phyloP scores from a whole-genome alignment of 92 coral and sea anemone species.

The Epizoanthus scotinus region DNA sequence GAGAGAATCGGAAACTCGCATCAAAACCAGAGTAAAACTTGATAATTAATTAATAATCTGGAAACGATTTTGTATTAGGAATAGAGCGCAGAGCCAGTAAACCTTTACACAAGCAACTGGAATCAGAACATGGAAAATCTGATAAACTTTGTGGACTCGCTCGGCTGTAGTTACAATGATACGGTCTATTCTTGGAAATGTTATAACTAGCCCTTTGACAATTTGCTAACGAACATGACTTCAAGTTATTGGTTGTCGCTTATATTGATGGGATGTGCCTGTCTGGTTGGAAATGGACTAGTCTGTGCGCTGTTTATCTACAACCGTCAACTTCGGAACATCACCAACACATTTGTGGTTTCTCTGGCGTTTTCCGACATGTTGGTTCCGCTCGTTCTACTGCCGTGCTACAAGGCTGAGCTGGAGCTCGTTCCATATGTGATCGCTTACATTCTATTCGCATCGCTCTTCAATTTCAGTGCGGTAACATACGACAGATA shows the following conservation, averaged over 20 bases:
- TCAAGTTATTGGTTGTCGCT: conserved; percentile 46
- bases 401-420: conserved; percentile 71
- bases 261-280: conserved; percentile 67
- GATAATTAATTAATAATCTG: no score
- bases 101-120: no score
- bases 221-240: no score
- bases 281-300: conserved; percentile 70
- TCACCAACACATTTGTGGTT: conserved; percentile 86
- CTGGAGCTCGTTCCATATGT: conserved; percentile 69
- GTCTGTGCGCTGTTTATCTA: conserved; percentile 78
- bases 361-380: conserved; percentile 87
- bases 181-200: no score
- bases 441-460: conserved; percentile 85
- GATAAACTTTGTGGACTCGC: no score
- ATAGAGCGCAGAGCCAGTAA: no score
- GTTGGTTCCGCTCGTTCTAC: conserved; percentile 75
- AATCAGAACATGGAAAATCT: no score
- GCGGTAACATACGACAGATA: conserved; percentile 93
- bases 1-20: no score
- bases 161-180: no score
- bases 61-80: no score
- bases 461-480: conserved; percentile 90
- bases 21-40: no score
- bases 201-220: no score
- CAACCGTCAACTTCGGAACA: conserved; percentile 70